Percentiles rank a stretch among this genome's conserved stretches.
Conservation (phyloP, 2,113 vertebrate species). For the Heloderma charlesbogerti region DNA sequence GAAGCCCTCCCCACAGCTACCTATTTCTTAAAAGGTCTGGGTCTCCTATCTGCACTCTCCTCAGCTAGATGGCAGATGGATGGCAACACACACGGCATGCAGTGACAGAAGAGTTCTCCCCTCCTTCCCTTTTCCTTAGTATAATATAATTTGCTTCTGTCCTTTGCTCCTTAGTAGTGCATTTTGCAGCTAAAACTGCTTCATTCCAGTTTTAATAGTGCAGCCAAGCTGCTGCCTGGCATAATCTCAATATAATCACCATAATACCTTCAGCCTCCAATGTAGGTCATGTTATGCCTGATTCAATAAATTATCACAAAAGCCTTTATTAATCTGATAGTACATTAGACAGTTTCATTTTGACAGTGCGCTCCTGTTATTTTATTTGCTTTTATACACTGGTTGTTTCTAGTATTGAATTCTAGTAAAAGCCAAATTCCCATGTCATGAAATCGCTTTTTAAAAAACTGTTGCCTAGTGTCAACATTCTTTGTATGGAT, state of each 20-base stretch:
- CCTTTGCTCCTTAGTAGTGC: conserved; percentile 34
- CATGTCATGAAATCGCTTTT: conserved; percentile 24
- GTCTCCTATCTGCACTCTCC: conserved; percentile 21
- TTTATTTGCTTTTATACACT: conserved; percentile 57
- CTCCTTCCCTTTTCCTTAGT: conserved; percentile 2
- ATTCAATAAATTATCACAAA: conserved; percentile 62
- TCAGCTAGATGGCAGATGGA: not conserved
- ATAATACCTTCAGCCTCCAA: conserved; percentile 59
- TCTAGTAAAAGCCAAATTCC: conserved; percentile 43
- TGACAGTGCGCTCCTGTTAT: conserved; percentile 46
- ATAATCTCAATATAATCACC: conserved; percentile 60
- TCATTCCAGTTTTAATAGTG: conserved; percentile 54
- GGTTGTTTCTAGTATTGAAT: conserved; percentile 23
- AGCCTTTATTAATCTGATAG: conserved; percentile 61
- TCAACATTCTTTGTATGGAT: conserved; percentile 18
- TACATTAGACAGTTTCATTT: conserved; percentile 58
- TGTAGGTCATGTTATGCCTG: conserved; percentile 51
- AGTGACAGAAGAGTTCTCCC: conserved; percentile 27
- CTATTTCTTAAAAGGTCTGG: conserved; percentile 22
- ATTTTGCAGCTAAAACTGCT: conserved; percentile 53
- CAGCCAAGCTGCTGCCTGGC: conserved; percentile 55
- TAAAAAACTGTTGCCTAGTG: not conserved
- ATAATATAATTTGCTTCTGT: conserved; percentile 45
- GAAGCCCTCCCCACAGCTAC: not conserved
- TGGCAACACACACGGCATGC: not conserved